Evolutionary conservation across 2,888 invertebrate species (phyloP).

Genomic region (Ectemnius continuus): DNA sequence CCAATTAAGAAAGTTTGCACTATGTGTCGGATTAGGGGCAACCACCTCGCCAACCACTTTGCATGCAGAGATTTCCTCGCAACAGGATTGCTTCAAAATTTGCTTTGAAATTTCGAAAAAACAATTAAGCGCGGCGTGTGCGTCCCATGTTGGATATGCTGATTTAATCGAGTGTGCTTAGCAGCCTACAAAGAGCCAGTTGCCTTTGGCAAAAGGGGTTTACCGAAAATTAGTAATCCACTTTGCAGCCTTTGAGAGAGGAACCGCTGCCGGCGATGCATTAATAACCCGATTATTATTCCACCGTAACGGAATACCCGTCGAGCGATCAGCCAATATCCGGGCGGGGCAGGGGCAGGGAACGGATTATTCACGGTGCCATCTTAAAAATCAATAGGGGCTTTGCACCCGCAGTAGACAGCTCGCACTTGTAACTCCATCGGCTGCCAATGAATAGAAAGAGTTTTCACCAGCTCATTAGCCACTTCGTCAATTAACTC

Average conservation of each 20-base stretch:
- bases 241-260: background rate
- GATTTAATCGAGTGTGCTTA: too few species aligned
- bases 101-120: too few species aligned
- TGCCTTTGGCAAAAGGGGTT: background rate
- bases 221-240: conserved; percentile 9
- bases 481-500: too few species aligned
- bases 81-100: too few species aligned
- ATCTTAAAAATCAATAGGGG: conserved; percentile 7
- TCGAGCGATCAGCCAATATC: conserved; percentile 3
- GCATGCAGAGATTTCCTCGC: too few species aligned
- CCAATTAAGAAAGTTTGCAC: conserved; percentile 18
- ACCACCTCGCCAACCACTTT: too few species aligned
- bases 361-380: background rate
- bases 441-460: too few species aligned
- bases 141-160: too few species aligned
- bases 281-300: conserved; percentile 27
- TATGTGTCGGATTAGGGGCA: background rate
- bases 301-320: background rate
- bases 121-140: too few species aligned
- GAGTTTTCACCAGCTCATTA: too few species aligned
- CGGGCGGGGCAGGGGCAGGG: background rate
- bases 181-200: too few species aligned
- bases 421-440: background rate
- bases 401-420: background rate
- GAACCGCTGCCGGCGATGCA: conserved; percentile 1